Base-by-base conservation (phyloP, 2,113 vertebrate species). In the Periophthalmus modestus region DNA sequence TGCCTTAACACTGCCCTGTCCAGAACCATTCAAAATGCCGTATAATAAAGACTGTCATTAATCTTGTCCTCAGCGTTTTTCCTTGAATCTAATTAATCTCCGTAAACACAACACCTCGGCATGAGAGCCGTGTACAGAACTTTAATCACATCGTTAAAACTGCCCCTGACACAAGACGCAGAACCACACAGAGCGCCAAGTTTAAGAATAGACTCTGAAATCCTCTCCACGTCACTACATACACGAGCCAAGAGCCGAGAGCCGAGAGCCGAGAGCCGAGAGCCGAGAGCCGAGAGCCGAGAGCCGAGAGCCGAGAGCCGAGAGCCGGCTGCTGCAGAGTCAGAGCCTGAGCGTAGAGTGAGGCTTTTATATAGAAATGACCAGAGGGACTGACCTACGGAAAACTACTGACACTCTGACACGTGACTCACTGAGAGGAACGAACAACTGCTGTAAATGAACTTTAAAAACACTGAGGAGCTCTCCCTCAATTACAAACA, bases 111-210 rank as follows among this genome's bases (percentile, higher is more conserved):
- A 62, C 15, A 16, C 14, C 11, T 10, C 23, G 67, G 61, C 67
- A 69, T 69, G 39, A 43, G 39, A 43, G 39, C 39, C 10, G 15
- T 63, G 43, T 33, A 23, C 12, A 16, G 69, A 80, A 71, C 57
- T 48, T 57, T 70, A 71, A 33, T 82, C 65, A 47, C 55, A 19
- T 68, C 72, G 65, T 80, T 73, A 75, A 74, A 68, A 80, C 61
- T 3, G 13, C 28, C 68, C 28, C 65, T 24, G 69, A n/a, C 19
- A 54, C 5, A 7, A 13, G 1, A 72, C n/a, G 68, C 72, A 28
- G 28, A 28, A 3, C 28, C 28, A 28, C 28, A 28, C 28, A 28
- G 28, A 28, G 28, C 1, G 28, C 28, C 28, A 28, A 1, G 28
- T 28, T 3, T 28, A 28, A 28, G 28, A 28, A 28, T 28, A 28